Conservation (phyloP, 2,797 vertebrate species). For the Danio tinwini region DNA sequence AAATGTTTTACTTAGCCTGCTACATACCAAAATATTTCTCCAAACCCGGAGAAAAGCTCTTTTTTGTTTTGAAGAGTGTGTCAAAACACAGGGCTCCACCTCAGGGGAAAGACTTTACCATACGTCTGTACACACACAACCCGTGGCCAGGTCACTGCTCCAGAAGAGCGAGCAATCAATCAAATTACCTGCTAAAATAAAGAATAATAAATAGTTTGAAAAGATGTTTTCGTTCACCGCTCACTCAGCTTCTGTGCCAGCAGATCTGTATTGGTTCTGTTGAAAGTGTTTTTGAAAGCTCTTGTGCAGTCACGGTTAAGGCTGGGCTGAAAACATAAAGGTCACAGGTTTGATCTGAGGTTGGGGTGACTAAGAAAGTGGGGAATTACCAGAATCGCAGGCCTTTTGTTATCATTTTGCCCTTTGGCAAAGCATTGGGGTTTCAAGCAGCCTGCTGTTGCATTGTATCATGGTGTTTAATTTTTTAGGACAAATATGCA, state of each 20-base stretch:
- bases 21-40: slow-evolving; percentile 54
- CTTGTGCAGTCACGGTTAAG: slow-evolving; percentile 13
- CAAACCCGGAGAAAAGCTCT: slow-evolving; percentile 60
- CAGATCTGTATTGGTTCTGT: slow-evolving; percentile 32
- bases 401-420: neutral
- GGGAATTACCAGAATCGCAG: slow-evolving; percentile 16
- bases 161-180: slow-evolving; percentile 52
- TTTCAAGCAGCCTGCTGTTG: neutral
- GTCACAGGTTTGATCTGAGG: slow-evolving; percentile 17
- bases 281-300: slow-evolving; percentile 46
- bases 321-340: slow-evolving; percentile 33
- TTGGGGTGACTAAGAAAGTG: neutral
- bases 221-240: slow-evolving; percentile 36
- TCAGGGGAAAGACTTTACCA: slow-evolving; percentile 45
- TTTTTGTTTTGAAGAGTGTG: slow-evolving; percentile 56
- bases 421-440: neutral
- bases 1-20: slow-evolving; percentile 52
- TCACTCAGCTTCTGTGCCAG: slow-evolving; percentile 47
- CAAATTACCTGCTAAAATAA: slow-evolving; percentile 50
- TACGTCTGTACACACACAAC: slow-evolving; percentile 39
- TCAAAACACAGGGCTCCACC: slow-evolving; percentile 54
- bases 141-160: slow-evolving; percentile 35
- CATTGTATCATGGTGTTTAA: too few relatives aligned
- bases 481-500: neutral
- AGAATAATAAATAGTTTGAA: slow-evolving; percentile 54